phyloP scores from a whole-genome alignment of 2,888 invertebrate genomes.

The Eupithecia subumbrata region DNA sequence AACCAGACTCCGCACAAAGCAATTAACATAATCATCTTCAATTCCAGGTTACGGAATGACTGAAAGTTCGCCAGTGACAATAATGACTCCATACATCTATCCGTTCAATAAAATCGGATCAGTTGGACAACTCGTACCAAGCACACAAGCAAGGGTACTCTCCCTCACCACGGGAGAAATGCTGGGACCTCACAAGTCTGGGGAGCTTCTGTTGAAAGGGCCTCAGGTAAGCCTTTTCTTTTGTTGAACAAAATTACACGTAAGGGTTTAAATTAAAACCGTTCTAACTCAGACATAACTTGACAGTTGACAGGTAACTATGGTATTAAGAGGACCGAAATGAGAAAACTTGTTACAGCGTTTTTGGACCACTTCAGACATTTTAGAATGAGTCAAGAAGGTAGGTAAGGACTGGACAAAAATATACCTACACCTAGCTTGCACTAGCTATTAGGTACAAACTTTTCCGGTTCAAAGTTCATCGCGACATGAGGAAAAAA shows the following conservation, averaged over 20 bases:
- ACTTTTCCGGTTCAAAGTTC: constrained; percentile 20
- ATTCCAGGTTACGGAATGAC: constrained; percentile 87
- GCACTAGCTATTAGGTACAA: neutral
- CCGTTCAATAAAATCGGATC: constrained; percentile 86
- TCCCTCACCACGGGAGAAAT: constrained; percentile 82
- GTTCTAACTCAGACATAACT: neutral
- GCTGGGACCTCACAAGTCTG: constrained; percentile 85
- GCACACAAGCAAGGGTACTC: constrained; percentile 87
- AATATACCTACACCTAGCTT: neutral
- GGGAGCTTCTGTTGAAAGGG: constrained; percentile 89
- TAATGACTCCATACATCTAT: constrained; percentile 84
- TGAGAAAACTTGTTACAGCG: neutral
- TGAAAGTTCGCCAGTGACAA: constrained; percentile 86
- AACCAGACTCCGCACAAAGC: neutral
- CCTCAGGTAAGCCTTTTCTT: constrained; percentile 83
- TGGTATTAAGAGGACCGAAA: neutral
- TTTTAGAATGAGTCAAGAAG: neutral
- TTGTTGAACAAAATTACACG: neutral
- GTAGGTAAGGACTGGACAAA: neutral
- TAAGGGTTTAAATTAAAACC: neutral
- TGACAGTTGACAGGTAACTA: neutral
- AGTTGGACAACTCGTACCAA: constrained; percentile 87
- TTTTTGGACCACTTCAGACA: neutral
- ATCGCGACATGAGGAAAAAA: neutral
- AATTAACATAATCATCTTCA: neutral